A percentile compares a stretch with the other conserved stretches of the same genome.
phyloP scores from a whole-genome alignment of 2,797 vertebrate species.

The Hippoglossus hippoglossus region DNA sequence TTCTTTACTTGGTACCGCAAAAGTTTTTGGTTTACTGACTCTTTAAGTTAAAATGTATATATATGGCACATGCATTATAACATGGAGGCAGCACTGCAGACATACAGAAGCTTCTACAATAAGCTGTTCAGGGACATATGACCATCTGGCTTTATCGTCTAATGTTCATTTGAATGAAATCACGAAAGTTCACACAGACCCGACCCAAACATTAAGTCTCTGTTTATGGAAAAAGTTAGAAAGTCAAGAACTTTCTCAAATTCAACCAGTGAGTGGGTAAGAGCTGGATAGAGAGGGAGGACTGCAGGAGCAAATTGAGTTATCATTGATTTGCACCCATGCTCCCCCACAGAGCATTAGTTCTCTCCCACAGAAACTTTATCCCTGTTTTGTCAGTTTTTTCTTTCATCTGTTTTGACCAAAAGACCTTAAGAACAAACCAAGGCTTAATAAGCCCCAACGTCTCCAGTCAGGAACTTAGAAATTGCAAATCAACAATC shows the following conservation, averaged over 20 bases:
- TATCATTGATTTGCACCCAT: not conserved
- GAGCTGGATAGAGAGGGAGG: too few relatives aligned
- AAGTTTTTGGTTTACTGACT: too few relatives aligned
- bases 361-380: not conserved
- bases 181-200: not conserved
- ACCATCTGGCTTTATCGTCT: too few relatives aligned
- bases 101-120: too few relatives aligned
- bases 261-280: not conserved
- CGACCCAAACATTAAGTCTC: not conserved
- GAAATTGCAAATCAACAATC: conserved; percentile 26
- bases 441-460: conserved; percentile 4
- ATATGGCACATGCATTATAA: too few relatives aligned
- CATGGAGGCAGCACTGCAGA: too few relatives aligned
- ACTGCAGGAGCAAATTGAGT: not conserved
- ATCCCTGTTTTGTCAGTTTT: not conserved
- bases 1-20: too few relatives aligned
- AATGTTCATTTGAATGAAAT: not conserved
- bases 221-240: not conserved
- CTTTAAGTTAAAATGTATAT: too few relatives aligned
- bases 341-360: not conserved
- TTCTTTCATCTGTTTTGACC: conserved; percentile 24
- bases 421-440: not conserved
- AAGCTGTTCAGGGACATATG: too few relatives aligned
- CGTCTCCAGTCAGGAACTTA: conserved; percentile 13
- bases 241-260: too few relatives aligned